Evolutionary conservation across 2,888 invertebrate genomes (phyloP).

Genomic region (Artemia sinica): DNA sequence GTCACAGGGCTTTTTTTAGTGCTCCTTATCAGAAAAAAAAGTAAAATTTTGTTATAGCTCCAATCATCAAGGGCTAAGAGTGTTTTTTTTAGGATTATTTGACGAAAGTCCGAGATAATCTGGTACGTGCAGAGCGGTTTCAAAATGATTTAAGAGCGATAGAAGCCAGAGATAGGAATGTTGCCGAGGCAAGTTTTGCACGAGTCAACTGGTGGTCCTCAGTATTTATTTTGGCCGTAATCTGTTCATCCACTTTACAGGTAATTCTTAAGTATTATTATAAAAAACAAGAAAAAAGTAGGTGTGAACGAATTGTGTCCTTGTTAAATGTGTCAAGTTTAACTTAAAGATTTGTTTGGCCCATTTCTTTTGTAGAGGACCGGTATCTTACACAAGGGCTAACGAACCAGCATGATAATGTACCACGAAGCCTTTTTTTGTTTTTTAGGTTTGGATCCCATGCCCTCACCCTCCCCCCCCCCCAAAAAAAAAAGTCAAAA

Average conservation of each 20-base stretch:
- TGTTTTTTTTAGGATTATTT: constrained; percentile 43
- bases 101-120: constrained; percentile 41
- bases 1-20: constrained; percentile 10
- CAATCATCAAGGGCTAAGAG: constrained; percentile 5
- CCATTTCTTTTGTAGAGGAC: too few relatives aligned
- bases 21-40: neutral
- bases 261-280: constrained; percentile 24
- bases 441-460: too few relatives aligned
- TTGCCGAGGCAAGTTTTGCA: constrained; percentile 60
- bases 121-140: constrained; percentile 44
- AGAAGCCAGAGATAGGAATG: constrained; percentile 62
- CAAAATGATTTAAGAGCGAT: constrained; percentile 52
- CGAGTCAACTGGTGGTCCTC: constrained; percentile 62
- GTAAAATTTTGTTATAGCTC: neutral
- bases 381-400: too few relatives aligned
- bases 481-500: too few relatives aligned
- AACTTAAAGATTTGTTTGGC: too few relatives aligned
- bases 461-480: too few relatives aligned
- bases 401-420: too few relatives aligned
- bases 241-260: constrained; percentile 48
- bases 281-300: too few relatives aligned
- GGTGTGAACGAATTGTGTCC: too few relatives aligned
- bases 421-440: too few relatives aligned
- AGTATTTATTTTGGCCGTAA: constrained; percentile 53
- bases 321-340: too few relatives aligned